Base-by-base conservation (phyloP, 2,797 vertebrate genomes). In the Hydrolagus colliei region DNA sequence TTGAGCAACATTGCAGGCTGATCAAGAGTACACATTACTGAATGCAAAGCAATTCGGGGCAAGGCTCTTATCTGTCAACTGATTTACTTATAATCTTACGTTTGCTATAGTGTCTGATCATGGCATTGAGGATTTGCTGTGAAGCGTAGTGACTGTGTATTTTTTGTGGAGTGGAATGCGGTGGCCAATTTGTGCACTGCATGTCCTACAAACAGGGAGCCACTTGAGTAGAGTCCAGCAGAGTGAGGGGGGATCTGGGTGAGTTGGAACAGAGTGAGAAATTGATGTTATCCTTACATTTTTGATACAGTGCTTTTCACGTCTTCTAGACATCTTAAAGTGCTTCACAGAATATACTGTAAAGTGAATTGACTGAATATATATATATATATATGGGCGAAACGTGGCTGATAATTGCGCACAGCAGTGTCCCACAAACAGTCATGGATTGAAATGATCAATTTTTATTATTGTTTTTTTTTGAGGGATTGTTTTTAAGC, bases 1-100 rank as follows among this genome's bases (percentile, higher is more conserved):
- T 71, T 71, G 71, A 84, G 65, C 41, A 84, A 84, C n/a, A 27
- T 14, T 84, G 79, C 79, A 82, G 63, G 68, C 79, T 68, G 79
- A 82, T 68, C 67, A 82, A 82, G 62, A 82, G 27, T 32, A 12
- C 63, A 71, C 27, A 84, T 84, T 71, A 84, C 71, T 20, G 65
- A 63, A 35, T 71, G 79, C 41, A 67, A 84, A 84, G 71, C 65
- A 84, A 84, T 71, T 71, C 32, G 71, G 65, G 79, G 32, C 79
- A 71, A 20, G 71, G 71, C 32, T 32, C 65, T 41, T 35, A 52
- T 67, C 1, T 20, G 32, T 71, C 16, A 67, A 84, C 65, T 82
- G 32, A 84, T 67, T 84, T 52, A 84, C 41, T 84, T 73, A 27
- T 18, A 27, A 73, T 5, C 22, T 52, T 52, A 6, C 41, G 6